Conservation (phyloP, 1,140 invertebrate genomes). For the Sminthurides bifidus region DNA sequence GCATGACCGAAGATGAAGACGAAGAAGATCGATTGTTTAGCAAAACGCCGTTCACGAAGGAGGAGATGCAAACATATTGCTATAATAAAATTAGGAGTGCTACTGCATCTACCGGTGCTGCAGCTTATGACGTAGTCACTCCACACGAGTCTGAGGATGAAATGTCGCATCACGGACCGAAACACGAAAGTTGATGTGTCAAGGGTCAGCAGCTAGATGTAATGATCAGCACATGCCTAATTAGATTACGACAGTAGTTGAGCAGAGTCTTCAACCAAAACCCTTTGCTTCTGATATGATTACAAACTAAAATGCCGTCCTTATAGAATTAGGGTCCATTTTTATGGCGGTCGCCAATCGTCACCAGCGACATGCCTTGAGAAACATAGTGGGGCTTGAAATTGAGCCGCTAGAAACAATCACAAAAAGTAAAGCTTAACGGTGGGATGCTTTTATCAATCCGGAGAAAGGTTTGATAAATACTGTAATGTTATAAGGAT, state of each 20-base stretch:
- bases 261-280: no score
- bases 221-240: no score
- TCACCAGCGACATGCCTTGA: conserved; percentile 64
- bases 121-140: no score
- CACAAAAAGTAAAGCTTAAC: not conserved
- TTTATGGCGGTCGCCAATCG: conserved; percentile 62
- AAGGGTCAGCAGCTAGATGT: no score
- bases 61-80: not conserved
- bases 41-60: not conserved
- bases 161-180: no score
- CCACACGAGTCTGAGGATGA: no score
- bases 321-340: conserved; percentile 90
- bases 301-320: conserved; percentile 79
- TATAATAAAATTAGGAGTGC: not conserved
- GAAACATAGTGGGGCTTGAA: conserved; percentile 68
- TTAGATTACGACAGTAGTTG: no score
- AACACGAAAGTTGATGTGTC: no score
- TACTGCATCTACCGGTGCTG: no score
- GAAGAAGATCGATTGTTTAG: not conserved
- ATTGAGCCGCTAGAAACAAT: conserved; percentile 54
- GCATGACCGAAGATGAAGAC: not conserved
- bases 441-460: not conserved
- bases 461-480: not conserved
- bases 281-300: no score
- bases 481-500: no score